Evolutionary conservation across 2,888 invertebrate genomes (phyloP), one percentile per base, ranked within the genome.

Genomic region (Melolontha melolontha): DNA sequence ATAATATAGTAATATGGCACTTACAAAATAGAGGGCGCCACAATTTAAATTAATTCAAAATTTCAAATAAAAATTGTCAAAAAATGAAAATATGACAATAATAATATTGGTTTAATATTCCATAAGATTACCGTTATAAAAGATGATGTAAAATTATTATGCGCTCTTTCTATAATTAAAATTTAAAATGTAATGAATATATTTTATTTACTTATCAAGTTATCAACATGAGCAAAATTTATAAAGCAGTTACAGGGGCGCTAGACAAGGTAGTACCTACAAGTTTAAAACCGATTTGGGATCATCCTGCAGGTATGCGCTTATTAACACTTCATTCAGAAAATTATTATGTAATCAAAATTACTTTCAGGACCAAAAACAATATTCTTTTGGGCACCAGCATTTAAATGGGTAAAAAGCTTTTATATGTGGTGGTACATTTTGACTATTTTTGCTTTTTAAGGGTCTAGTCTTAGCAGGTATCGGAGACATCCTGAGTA

Each of bases 301-400:
- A 95, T 81, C 98, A 98, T 87, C 92, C 95, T 77, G 98, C 98
- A 86, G 97, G 97, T 96, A 85, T 5, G 40, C 17, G 27, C 17
- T 40, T 17, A 8, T 47, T 41, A 12, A 10, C 7, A 49, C 16
- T 63, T n/a, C 29, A 27, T 44, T 17, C 5, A 22, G n/a, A 16
- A 27, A 39, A 39, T 39, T 44, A 2, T 42, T 5, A n/a, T 40
- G 7, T 57, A 57, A 22, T 12, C 10, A 10, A 8, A 5, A 34
- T 34, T 27, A 47, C 71, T 85, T 86, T 54, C 83, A 97, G 98
- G 98, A 81, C 98, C 98, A 11, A 97, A 98, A 87, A 98, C 98
- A 1, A 90, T 99, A 70, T 97, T 97, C 85, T 98, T 99, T 86
- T 99, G 98, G 98, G 97, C 98, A 42, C 99, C 99, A 70, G 87